Base-by-base conservation (phyloP, 2,113 vertebrate species). In the Megalops atlanticus region DNA sequence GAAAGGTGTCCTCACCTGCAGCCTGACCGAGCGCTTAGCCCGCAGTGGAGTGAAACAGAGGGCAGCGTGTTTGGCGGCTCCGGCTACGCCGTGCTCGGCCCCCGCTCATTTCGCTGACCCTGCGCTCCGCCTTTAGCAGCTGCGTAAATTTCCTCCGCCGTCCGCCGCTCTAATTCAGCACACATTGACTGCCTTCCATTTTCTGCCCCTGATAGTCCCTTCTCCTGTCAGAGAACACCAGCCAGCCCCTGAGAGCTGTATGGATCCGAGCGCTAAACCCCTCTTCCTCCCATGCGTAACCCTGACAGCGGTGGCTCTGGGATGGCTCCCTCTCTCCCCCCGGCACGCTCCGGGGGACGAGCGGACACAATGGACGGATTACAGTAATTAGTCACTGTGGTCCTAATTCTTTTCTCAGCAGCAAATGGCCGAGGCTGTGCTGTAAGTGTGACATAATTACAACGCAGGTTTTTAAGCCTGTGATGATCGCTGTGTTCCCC, bases 101-200 rank as follows among this genome's bases (percentile, higher is more conserved):
- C 11, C 24, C 24, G 10, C 21, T 64, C 58, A 4, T 10, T 74
- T 39, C 16, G 40, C 21, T n/a, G 36, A 74, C 40, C 72, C 72
- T 74, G 36, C 72, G 24, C 24, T 39, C 21, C 11, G 38, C 1
- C 72, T 74, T n/a, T 10, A 74, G 41, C 72, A 74, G 40, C 72
- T n/a, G 72, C n/a, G 39, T 74, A 74, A 74, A 74, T 74, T 74
- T 74, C 38, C 70, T 7, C 38, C 24, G 38, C 36, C 21, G 38
- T 74, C 38, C 21, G 14, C 69, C 14, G 69, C n/a, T 33, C 69
- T 33, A 41, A 41, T 74, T 74, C 41, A 43, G 40, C 10, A 18
- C 10, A 18, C n/a, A 74, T 74, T 21, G 39, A 74, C 18, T 41
- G 4, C 15, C 21, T 27, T n/a, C 40, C 10, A 40, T 43, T 74